Percentiles rank a stretch among this genome's conserved stretches.
These are phyloP conservation scores for Orthosia cruda DNA, from an alignment of 2,888 invertebrate genomes.

Conservation along the genomic window DNA sequence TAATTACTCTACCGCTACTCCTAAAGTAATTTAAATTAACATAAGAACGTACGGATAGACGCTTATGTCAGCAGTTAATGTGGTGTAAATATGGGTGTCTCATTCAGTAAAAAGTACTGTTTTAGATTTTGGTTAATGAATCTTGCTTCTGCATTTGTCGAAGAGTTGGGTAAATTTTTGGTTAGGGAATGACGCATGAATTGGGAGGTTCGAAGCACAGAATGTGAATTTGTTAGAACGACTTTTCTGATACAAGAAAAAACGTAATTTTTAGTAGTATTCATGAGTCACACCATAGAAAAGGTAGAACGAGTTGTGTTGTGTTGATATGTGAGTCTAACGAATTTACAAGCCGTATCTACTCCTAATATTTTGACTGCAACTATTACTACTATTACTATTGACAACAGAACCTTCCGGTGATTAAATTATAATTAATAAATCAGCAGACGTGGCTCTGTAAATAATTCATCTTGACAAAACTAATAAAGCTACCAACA, in stretches of 20 bases:
- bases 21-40: slow-evolving; percentile 30
- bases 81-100: not conserved
- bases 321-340: no score
- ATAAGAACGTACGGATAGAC: slow-evolving; percentile 4
- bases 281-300: not conserved
- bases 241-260: no score
- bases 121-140: slow-evolving; percentile 1
- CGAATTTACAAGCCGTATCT: not conserved
- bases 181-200: not conserved
- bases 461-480: not conserved
- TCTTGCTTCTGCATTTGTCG: not conserved
- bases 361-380: no score
- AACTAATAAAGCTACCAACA: slow-evolving; percentile 8
- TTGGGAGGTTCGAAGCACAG: not conserved
- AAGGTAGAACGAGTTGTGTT: no score
- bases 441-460: no score
- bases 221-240: not conserved
- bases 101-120: slow-evolving; percentile 27
- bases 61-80: slow-evolving; percentile 10
- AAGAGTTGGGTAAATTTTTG: not conserved
- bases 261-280: no score
- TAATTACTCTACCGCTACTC: slow-evolving; percentile 39
- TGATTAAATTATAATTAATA: not conserved
- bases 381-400: no score
- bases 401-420: not conserved